These are phyloP conservation scores for Chroicocephalus ridibundus DNA, from an alignment of 2,113 vertebrate species.

Conservation along the genomic window DNA sequence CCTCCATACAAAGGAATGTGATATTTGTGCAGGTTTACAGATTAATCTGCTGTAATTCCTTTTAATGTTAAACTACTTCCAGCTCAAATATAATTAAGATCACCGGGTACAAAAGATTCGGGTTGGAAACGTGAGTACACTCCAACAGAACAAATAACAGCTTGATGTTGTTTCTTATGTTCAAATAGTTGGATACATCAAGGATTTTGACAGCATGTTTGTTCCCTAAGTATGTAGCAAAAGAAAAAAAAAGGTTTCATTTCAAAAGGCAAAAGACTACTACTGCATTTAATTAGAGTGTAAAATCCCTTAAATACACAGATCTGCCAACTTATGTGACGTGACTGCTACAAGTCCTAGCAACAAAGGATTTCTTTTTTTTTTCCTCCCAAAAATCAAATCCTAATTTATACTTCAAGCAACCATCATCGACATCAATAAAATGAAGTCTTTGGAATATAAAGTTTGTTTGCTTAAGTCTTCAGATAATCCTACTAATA, in stretches of 20 bases:
- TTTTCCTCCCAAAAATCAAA: background rate
- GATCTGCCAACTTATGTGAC: background rate
- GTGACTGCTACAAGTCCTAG: background rate
- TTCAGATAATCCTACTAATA: background rate
- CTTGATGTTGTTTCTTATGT: conserved; percentile 29
- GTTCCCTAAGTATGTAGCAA: background rate
- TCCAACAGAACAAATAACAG: conserved; percentile 16
- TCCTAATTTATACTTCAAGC: background rate
- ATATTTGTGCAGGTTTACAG: conserved; percentile 57
- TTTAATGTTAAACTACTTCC: conserved; percentile 49
- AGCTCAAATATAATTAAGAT: conserved; percentile 58
- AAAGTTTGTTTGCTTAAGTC: background rate
- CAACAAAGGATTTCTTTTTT: background rate
- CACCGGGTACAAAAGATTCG: conserved; percentile 9
- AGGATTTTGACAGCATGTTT: conserved; percentile 38
- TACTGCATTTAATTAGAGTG: conserved; percentile 31
- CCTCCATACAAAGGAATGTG: conserved; percentile 33
- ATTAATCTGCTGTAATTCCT: conserved; percentile 52
- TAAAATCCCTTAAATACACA: conserved; percentile 21
- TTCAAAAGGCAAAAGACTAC: conserved; percentile 34
- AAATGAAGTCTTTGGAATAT: background rate
- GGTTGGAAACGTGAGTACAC: conserved; percentile 21
- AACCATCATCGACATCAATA: background rate
- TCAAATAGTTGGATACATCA: conserved; percentile 20
- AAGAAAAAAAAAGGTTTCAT: background rate